Percentiles rank a stretch among this genome's conserved stretches.
Conservation (phyloP, 2,888 invertebrate species). For the Athrips mouffetella region DNA sequence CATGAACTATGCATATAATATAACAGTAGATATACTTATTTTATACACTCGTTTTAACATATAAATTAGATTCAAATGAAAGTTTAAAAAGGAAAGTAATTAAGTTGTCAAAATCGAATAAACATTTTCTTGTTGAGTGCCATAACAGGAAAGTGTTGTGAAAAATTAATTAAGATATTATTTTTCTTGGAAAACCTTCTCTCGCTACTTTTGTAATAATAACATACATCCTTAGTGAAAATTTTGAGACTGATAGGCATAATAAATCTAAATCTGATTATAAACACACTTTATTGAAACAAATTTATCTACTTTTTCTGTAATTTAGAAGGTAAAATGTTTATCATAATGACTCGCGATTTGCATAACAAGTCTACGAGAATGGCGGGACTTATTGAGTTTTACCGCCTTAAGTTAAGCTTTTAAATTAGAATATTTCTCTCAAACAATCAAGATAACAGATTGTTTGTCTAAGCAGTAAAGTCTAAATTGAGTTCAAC, state of each 20-base stretch:
- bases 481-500: constrained; percentile 52
- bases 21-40: too few species aligned
- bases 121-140: background rate
- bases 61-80: background rate
- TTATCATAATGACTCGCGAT: background rate
- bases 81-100: background rate
- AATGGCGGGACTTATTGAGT: background rate
- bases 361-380: background rate
- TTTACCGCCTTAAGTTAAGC: constrained; percentile 2
- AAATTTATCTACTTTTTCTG: too few species aligned
- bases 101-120: background rate
- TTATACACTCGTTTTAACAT: too few species aligned
- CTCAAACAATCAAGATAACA: constrained; percentile 20
- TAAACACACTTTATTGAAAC: too few species aligned
- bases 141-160: background rate
- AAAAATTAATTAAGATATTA: background rate
- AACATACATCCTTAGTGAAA: too few species aligned
- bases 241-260: too few species aligned
- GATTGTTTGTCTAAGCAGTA: constrained; percentile 31
- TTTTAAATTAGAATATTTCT: constrained; percentile 16
- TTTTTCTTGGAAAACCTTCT: background rate
- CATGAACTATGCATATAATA: too few species aligned
- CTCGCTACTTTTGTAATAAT: background rate
- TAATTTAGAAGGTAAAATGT: background rate
- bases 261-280: too few species aligned